Percentiles rank a stretch among this genome's conserved stretches.
These are phyloP conservation scores for Epinotia ramella DNA, from an alignment of 2,888 invertebrate genomes.

Conservation along the genomic window DNA sequence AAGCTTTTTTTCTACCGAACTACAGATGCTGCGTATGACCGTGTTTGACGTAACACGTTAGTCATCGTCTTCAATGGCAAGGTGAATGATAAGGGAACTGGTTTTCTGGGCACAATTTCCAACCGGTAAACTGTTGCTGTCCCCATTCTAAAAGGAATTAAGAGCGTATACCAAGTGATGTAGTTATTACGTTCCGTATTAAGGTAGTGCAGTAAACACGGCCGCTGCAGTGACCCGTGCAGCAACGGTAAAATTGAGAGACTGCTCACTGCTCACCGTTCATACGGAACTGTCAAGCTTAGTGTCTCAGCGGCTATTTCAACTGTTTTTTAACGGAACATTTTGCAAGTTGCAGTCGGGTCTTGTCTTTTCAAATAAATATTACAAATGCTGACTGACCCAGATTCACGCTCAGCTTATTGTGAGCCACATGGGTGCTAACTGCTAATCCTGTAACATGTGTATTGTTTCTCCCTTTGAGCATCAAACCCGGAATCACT, in stretches of 20 bases:
- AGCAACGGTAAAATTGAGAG: slow-evolving; percentile 42
- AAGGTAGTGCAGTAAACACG: slow-evolving; percentile 2
- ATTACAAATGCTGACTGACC: neutral
- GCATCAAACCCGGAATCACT: neutral
- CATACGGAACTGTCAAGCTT: slow-evolving; percentile 37
- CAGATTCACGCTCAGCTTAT: no score
- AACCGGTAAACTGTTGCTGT: slow-evolving; percentile 56
- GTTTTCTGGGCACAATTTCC: slow-evolving; percentile 66
- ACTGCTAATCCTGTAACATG: no score
- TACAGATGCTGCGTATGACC: slow-evolving; percentile 17
- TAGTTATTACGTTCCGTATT: slow-evolving; percentile 12
- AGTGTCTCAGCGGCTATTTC: slow-evolving; percentile 15
- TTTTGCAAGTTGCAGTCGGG: neutral
- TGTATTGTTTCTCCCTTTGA: neutral
- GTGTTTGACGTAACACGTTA: slow-evolving; percentile 56
- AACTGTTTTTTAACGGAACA: slow-evolving; percentile 27
- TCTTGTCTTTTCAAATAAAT: neutral
- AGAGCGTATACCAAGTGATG: slow-evolving; percentile 7
- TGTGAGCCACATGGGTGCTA: no score
- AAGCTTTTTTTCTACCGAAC: slow-evolving; percentile 3
- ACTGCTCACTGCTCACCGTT: slow-evolving; percentile 33
- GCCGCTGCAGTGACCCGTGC: slow-evolving; percentile 39
- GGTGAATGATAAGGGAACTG: slow-evolving; percentile 69
- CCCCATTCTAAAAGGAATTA: slow-evolving; percentile 40
- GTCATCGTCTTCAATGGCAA: slow-evolving; percentile 80